Conservation (phyloP, 1,140 invertebrate species). For the Ruditapes philippinarum region DNA sequence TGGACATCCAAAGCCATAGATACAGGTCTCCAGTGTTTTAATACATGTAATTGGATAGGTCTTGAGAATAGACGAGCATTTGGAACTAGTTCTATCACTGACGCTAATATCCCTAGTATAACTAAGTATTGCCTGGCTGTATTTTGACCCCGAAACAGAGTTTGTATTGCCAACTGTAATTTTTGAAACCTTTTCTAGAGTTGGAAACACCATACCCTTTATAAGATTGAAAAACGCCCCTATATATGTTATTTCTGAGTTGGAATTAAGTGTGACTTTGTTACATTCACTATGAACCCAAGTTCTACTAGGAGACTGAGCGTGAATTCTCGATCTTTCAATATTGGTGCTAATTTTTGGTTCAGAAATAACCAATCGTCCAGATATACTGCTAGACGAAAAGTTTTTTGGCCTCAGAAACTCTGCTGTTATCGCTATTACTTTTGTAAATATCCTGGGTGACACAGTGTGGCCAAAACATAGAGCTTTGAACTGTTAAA, state of each 20-base stretch:
- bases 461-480: conserved; percentile 39
- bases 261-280: not conserved
- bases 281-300: conserved; percentile 12
- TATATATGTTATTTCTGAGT: too few relatives aligned
- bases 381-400: conserved; percentile 40
- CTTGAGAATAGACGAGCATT: conserved; percentile 4
- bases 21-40: too few relatives aligned
- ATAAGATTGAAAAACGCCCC: too few relatives aligned
- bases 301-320: not conserved
- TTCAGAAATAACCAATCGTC: conserved; percentile 46
- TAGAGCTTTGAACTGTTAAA: conserved; percentile 41
- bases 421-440: conserved; percentile 20
- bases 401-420: not conserved
- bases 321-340: not conserved
- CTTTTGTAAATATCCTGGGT: conserved; percentile 50
- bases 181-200: not conserved
- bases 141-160: not conserved
- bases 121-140: not conserved
- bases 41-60: not conserved
- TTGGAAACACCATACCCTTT: not conserved
- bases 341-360: not conserved
- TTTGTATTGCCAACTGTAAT: not conserved
- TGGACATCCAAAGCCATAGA: too few relatives aligned
- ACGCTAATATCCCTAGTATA: not conserved
- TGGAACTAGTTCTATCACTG: not conserved